Evolutionary conservation across 2,797 vertebrate genomes (phyloP).

Genomic region (Enteromius unitaeniatus): DNA sequence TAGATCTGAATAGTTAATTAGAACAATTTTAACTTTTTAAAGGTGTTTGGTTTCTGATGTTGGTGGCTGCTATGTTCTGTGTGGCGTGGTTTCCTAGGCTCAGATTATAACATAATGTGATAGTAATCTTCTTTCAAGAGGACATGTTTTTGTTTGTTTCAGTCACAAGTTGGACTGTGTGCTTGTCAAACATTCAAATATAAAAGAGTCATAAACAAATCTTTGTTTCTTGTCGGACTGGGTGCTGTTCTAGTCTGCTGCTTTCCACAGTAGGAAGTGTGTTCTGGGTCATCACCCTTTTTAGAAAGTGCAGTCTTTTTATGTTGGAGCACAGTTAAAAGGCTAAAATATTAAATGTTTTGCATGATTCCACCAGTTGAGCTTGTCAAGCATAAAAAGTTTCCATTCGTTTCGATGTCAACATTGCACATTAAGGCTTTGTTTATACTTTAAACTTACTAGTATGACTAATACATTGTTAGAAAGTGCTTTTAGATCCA

Average conservation of each 20-base stretch:
- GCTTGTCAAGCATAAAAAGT: neutral
- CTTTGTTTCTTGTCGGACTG: neutral
- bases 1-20: neutral
- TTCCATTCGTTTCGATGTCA: neutral
- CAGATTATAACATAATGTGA: neutral
- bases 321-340: neutral
- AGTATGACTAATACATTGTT: neutral
- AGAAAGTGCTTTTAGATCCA: neutral
- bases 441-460: slow-evolving; percentile 20
- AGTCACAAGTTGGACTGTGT: slow-evolving; percentile 26
- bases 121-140: neutral
- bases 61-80: neutral
- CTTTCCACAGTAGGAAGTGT: neutral
- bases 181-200: slow-evolving; percentile 33
- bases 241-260: neutral
- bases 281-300: neutral
- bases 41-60: neutral
- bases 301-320: neutral
- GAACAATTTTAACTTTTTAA: neutral
- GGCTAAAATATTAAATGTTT: neutral
- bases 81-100: neutral
- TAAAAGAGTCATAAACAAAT: slow-evolving; percentile 24
- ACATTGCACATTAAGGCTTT: neutral
- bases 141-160: neutral
- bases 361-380: neutral